phyloP scores from a whole-genome alignment of 2,113 vertebrate genomes.

The Camelus bactrianus region DNA sequence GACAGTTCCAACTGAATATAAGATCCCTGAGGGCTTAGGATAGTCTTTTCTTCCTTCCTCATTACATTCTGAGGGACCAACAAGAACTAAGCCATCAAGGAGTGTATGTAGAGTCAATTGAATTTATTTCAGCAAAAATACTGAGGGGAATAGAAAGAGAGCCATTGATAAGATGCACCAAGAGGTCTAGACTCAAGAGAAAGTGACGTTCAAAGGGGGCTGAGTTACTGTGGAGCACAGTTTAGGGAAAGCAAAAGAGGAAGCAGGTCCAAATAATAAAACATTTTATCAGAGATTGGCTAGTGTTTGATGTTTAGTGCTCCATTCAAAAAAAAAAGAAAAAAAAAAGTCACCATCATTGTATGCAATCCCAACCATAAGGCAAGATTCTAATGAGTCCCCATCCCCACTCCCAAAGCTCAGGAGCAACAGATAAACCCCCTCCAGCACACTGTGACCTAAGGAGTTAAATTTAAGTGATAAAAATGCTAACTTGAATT shows the following conservation, averaged over 20 bases:
- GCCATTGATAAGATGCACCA: background rate
- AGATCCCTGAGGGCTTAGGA: background rate
- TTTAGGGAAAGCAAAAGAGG: background rate
- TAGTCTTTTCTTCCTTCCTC: background rate
- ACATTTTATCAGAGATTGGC: background rate
- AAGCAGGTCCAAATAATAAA: background rate
- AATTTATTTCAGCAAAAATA: background rate
- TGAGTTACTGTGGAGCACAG: background rate
- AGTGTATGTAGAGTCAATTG: background rate
- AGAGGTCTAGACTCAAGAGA: background rate
- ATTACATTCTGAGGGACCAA: background rate
- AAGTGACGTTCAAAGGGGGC: background rate
- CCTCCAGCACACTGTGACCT: background rate
- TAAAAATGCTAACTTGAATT: background rate
- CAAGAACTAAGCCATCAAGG: background rate
- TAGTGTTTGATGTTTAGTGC: background rate
- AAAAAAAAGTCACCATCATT: background rate
- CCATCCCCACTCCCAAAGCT: background rate
- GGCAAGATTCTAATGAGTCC: background rate
- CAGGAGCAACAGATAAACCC: background rate
- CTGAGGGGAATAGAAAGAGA: background rate
- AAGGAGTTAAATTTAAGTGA: background rate
- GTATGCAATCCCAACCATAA: background rate
- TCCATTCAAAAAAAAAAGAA: background rate
- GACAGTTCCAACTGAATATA: background rate